phyloP scores from a whole-genome alignment of 2,888 invertebrate genomes.

The Caenorhabditis uteleia region DNA sequence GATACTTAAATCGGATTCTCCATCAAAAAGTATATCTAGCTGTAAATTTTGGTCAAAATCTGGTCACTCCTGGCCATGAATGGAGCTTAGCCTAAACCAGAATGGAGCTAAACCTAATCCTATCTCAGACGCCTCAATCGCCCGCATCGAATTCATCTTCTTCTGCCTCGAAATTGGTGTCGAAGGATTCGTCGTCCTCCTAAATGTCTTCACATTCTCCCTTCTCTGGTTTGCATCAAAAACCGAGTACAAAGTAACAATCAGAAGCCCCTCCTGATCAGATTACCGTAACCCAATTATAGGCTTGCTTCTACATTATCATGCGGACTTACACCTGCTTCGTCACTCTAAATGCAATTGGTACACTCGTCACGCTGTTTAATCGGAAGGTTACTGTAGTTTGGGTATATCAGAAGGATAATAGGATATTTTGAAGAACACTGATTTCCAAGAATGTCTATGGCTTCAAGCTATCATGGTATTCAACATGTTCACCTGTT shows the following conservation, averaged over 20 bases:
- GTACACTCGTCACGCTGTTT: conserved; percentile 10
- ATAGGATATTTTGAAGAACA: conserved; percentile 9
- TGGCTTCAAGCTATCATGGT: conserved; percentile 14
- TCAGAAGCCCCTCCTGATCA: not conserved
- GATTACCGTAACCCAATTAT: not conserved
- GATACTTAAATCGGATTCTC: no score
- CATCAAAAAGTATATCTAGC: no score
- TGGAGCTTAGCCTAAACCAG: no score
- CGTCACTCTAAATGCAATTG: conserved; percentile 15
- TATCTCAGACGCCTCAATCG: no score
- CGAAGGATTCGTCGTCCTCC: conserved; percentile 16
- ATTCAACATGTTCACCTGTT: conserved; percentile 31
- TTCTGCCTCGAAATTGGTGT: conserved; percentile 4
- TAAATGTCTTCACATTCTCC: conserved; percentile 11
- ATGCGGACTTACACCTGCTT: conserved; percentile 27
- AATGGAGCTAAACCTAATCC: no score
- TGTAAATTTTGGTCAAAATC: no score
- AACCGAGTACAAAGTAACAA: conserved; percentile 13
- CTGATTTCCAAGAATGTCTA: conserved; percentile 18
- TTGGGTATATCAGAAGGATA: no score
- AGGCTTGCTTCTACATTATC: conserved; percentile 34
- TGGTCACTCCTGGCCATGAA: no score
- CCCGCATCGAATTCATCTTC: not conserved
- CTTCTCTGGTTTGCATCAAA: conserved; percentile 13
- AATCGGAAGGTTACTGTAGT: conserved; percentile 9